phyloP scores from a whole-genome alignment of 2,888 invertebrate genomes.

The Dusona sp. region DNA sequence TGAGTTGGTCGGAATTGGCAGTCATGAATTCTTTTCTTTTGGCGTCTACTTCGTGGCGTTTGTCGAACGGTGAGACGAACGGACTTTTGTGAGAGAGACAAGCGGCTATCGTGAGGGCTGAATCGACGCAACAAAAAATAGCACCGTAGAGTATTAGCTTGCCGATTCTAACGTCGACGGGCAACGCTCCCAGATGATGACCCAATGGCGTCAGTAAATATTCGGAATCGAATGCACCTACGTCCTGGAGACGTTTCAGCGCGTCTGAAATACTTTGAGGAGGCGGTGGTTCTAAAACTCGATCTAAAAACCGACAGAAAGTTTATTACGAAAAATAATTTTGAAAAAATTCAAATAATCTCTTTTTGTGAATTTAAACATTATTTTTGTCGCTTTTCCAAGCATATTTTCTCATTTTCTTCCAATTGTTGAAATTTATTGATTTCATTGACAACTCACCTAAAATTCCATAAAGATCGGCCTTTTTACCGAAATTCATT shows the following conservation, averaged over 20 bases:
- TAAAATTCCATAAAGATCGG: conserved; percentile 86
- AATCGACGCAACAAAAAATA: conserved; percentile 96
- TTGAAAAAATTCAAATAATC: not conserved
- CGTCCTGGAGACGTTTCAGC: conserved; percentile 89
- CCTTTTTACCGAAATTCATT: conserved; percentile 84
- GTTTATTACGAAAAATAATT: not conserved
- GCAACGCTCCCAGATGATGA: conserved; percentile 94
- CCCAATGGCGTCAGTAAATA: conserved; percentile 93
- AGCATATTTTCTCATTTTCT: too few relatives aligned
- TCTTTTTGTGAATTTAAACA: not conserved
- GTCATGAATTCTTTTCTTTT: conserved; percentile 91
- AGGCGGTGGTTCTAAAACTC: conserved; percentile 91
- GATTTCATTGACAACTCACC: conserved; percentile 80
- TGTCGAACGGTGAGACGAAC: conserved; percentile 91
- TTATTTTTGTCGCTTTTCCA: not conserved
- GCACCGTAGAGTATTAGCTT: conserved; percentile 96
- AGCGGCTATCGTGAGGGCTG: conserved; percentile 95
- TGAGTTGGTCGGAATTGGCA: conserved; percentile 95
- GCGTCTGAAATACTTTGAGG: conserved; percentile 89
- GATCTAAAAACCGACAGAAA: conserved; percentile 84
- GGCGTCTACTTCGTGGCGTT: conserved; percentile 89
- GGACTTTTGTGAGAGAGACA: conserved; percentile 93
- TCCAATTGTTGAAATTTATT: not conserved
- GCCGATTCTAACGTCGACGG: conserved; percentile 96
- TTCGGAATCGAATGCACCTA: conserved; percentile 92